These are phyloP conservation scores for Ganaspis brasiliensis DNA, from an alignment of 2,888 invertebrate genomes.

Conservation along the genomic window DNA sequence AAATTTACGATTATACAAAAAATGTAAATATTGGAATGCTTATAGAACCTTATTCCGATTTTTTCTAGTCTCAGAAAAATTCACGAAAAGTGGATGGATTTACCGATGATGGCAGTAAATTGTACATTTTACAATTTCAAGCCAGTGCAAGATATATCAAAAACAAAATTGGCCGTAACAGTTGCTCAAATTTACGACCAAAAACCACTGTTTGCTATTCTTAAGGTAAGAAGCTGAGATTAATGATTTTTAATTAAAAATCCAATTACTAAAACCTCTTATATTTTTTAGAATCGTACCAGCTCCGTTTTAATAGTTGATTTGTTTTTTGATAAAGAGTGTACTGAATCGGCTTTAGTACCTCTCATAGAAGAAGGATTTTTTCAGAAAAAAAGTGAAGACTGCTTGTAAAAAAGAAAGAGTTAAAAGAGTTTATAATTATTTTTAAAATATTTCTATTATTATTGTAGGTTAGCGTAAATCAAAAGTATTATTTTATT, in stretches of 20 bases:
- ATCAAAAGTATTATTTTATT: constrained; percentile 8
- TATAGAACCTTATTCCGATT: constrained; percentile 16
- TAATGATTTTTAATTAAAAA: not conserved
- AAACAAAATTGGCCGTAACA: not conserved
- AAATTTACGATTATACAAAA: too few relatives aligned
- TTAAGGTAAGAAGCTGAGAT: constrained; percentile 60
- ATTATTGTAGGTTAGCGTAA: not conserved
- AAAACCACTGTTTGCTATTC: constrained; percentile 50
- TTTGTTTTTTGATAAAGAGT: constrained; percentile 63
- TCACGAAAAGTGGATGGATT: constrained; percentile 67
- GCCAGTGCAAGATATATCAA: not conserved
- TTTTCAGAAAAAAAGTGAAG: constrained; percentile 44
- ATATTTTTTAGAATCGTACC: constrained; percentile 7
- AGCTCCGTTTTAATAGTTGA: constrained; percentile 56
- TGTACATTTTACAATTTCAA: constrained; percentile 64
- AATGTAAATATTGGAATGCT: not conserved
- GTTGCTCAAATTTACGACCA: not conserved
- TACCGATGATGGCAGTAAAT: constrained; percentile 66
- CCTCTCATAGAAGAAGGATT: constrained; percentile 64
- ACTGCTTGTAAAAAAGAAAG: not conserved
- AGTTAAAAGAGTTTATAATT: constrained; percentile 18
- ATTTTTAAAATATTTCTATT: constrained; percentile 26
- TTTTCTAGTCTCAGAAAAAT: constrained; percentile 58
- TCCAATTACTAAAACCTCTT: not conserved
- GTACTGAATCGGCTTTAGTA: constrained; percentile 61